Conservation (phyloP, 1,140 invertebrate genomes). For the Drosophila kurseongensis region DNA sequence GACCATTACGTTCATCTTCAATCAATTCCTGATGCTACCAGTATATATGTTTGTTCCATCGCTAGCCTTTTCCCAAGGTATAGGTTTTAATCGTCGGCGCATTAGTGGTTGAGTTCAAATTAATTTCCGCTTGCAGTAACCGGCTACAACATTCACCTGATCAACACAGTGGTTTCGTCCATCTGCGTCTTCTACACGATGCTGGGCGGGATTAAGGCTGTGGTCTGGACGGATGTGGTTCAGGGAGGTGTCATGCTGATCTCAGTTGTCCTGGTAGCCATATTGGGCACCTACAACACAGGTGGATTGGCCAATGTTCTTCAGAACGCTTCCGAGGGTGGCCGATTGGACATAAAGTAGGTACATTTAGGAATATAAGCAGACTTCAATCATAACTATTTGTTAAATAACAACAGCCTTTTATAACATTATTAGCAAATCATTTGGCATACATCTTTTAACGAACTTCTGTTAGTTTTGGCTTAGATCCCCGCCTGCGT, state of each 20-base stretch:
- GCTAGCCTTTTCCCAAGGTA: conserved; percentile 91
- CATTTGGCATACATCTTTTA: too few species aligned
- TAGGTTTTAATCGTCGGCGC: conserved; percentile 34
- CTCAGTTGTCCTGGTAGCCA: conserved; percentile 88
- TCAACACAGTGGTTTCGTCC: conserved; percentile 89
- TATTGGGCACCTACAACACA: conserved; percentile 88
- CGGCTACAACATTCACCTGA: conserved; percentile 89
- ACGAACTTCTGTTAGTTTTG: conserved; percentile 36
- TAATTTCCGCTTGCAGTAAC: conserved; percentile 87
- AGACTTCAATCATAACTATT: too few species aligned
- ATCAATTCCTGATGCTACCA: conserved; percentile 71
- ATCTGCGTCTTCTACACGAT: conserved; percentile 94
- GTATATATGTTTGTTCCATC: conserved; percentile 87
- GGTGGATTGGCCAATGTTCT: conserved; percentile 90
- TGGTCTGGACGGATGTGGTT: conserved; percentile 94
- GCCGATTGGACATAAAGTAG: conserved; percentile 88
- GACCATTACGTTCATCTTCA: conserved; percentile 88
- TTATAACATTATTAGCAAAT: too few species aligned
- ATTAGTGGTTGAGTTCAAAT: conserved; percentile 28
- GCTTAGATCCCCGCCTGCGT: conserved; percentile 65
- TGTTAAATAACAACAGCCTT: too few species aligned
- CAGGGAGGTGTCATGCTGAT: conserved; percentile 91
- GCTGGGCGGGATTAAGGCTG: conserved; percentile 93
- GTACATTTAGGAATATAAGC: conserved; percentile 1
- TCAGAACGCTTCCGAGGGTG: conserved; percentile 86